Base-by-base conservation (phyloP, 1,140 invertebrate genomes). In the Portunus trituberculatus region DNA sequence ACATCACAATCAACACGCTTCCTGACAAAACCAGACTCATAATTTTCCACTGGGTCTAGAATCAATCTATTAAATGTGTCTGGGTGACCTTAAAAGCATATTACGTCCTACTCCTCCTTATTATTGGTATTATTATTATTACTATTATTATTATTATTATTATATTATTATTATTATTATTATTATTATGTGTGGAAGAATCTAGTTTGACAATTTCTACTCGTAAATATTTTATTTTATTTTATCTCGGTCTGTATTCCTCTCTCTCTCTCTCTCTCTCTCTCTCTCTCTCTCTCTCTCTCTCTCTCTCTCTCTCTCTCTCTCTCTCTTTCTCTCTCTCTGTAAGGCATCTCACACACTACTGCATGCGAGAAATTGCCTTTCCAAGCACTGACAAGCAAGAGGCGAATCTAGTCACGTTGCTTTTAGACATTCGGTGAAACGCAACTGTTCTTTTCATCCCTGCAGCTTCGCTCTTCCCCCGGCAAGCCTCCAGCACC, bases 241-340 rank as follows among this genome's bases (percentile, higher is more conserved):
- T 84, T 12, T 84, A 3, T 84, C 31, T 84, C 31, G 4, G 3
- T 84, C 31, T 84, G 3, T 84, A 0, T 84, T 12, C 28, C 31
- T 84, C 31, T 28, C 83, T 82, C 31, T 84, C 83, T 84, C 52
- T 59, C 52, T 59, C 52, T 59, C 52, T 59, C 52, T 59, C 52
- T 59, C 84, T 39, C 84, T 25, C 84, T 25, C 31, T 25, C 31
- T 39, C 84, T 39, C 84, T 39, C 84, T 39, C 84, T 39, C 84
- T 39, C 84, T 39, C 84, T 39, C 84, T 39, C 84, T 87, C 31
- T 39, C 84, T 29, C 39, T 46, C 84, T 87, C 84, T 39, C 84
- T 39, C 84, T 39, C 84, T 39, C 84, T 39, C 84, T 39, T 31
- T 39, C 84, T 87, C 31, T 39, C 84, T 39, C 39, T 28, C 31